phyloP scores from a whole-genome alignment of 1,140 invertebrate species.

The Zaprionus davidi region DNA sequence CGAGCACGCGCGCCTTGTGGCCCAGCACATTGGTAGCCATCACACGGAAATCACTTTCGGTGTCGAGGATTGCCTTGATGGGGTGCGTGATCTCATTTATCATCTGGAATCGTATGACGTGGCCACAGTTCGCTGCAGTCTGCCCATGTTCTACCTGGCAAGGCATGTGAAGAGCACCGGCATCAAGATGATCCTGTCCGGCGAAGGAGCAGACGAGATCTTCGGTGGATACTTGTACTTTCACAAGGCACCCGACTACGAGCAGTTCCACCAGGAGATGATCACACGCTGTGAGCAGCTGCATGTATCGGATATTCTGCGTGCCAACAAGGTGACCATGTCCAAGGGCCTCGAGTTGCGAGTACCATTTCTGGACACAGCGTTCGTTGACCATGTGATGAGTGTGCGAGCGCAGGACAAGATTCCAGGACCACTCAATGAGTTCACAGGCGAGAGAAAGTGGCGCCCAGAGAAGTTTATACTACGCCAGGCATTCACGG shows the following conservation, averaged over 20 bases:
- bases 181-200: constrained; percentile 90
- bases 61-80: constrained; percentile 89
- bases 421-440: constrained; percentile 87
- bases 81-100: constrained; percentile 89
- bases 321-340: constrained; percentile 94
- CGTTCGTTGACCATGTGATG: constrained; percentile 91
- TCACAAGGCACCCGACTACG: constrained; percentile 90
- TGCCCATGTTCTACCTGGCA: constrained; percentile 90
- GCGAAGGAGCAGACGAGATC: constrained; percentile 95
- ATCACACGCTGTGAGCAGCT: constrained; percentile 86
- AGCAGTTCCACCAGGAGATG: constrained; percentile 91
- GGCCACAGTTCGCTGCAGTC: constrained; percentile 93
- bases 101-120: constrained; percentile 94
- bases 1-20: constrained; percentile 91
- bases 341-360: constrained; percentile 92
- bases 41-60: constrained; percentile 94
- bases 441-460: constrained; percentile 34
- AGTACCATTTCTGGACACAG: constrained; percentile 94
- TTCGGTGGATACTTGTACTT: constrained; percentile 96
- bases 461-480: constrained; percentile 91
- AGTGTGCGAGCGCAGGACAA: constrained; percentile 88
- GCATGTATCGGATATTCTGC: constrained; percentile 93
- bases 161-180: constrained; percentile 87
- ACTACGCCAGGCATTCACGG: constrained; percentile 90
- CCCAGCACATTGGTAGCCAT: constrained; percentile 92